phyloP scores from a whole-genome alignment of 2,113 vertebrate genomes.

The Ictidomys tridecemlineatus region DNA sequence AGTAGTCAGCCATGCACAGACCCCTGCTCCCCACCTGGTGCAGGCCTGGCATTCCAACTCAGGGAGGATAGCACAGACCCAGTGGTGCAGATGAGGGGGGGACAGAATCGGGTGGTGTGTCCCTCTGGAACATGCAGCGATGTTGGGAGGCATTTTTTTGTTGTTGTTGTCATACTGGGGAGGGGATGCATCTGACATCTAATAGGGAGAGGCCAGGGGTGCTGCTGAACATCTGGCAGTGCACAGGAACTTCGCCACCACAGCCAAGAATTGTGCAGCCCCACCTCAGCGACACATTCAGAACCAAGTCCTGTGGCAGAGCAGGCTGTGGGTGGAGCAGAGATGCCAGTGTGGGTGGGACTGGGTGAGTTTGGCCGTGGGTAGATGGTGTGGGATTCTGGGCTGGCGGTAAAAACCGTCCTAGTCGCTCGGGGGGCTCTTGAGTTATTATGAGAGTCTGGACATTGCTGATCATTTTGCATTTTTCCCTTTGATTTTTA shows the following conservation, averaged over 20 bases:
- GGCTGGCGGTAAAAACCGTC: not conserved
- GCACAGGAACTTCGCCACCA: rapidly evolving
- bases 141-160: not conserved
- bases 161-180: not conserved
- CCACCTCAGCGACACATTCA: not conserved
- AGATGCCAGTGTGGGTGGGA: not conserved
- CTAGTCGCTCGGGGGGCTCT: not conserved
- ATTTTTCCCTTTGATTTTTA: constrained; percentile 32
- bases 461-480: not conserved
- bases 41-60: rapidly evolving
- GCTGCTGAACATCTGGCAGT: not conserved
- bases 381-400: not conserved
- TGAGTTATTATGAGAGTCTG: not conserved
- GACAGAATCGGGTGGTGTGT: not conserved
- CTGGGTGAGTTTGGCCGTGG: not conserved
- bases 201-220: not conserved
- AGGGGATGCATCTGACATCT: not conserved
- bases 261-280: not conserved
- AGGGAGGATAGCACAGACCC: not conserved
- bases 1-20: not conserved
- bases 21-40: rapidly evolving
- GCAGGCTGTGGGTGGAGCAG: not conserved
- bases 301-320: not conserved
- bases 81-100: not conserved
- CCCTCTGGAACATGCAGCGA: not conserved